phyloP scores from a whole-genome alignment of 2,797 vertebrate species.

The Acanthiza pusilla region DNA sequence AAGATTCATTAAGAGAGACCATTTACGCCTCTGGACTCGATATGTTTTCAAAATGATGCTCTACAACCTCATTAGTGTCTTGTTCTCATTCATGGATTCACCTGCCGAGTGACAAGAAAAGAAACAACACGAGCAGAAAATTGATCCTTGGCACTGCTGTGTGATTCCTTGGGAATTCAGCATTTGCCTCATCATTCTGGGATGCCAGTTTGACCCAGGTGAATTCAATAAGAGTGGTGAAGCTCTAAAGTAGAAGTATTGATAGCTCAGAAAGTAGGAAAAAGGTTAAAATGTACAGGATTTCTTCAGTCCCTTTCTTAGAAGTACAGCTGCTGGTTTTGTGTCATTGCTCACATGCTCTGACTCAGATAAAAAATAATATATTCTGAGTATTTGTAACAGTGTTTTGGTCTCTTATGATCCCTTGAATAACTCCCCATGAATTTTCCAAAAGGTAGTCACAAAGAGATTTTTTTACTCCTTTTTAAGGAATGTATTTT shows the following conservation, averaged over 20 bases:
- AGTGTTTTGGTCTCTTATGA: neutral
- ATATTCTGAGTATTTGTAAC: neutral
- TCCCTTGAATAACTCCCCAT: neutral
- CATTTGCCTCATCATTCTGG: neutral
- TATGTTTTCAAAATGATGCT: neutral
- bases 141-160: neutral
- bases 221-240: neutral
- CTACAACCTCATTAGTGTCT: neutral
- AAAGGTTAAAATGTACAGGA: neutral
- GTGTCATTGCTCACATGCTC: neutral
- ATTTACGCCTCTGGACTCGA: neutral
- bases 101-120: neutral
- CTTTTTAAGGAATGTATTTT: neutral
- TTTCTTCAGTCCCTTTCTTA: neutral
- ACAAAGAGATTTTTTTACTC: neutral
- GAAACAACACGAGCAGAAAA: neutral
- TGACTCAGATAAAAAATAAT: neutral
- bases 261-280: neutral
- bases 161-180: neutral
- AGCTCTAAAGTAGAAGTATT: neutral
- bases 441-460: conserved; percentile 25
- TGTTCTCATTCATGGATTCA: conserved; percentile 18
- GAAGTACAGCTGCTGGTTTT: neutral
- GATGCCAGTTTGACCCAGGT: neutral
- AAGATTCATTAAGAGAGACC: conserved; percentile 5